Evolutionary conservation across 2,113 vertebrate genomes (phyloP).

Genomic region (Zosterops japonicus): DNA sequence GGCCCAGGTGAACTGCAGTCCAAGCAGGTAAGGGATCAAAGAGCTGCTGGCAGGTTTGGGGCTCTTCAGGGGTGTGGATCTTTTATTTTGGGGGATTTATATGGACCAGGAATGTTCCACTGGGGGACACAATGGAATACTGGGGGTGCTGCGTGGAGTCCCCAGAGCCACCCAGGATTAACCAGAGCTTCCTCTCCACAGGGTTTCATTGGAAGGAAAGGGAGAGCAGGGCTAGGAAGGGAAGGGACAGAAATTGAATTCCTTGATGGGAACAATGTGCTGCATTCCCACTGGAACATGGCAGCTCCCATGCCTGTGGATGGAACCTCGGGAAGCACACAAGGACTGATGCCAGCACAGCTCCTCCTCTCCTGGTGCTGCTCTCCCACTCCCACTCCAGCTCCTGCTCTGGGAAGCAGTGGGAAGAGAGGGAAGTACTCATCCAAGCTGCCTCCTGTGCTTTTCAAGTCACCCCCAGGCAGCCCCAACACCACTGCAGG

Average conservation of each 20-base stretch:
- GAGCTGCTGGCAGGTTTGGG: neutral
- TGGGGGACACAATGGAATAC: neutral
- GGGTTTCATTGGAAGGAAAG: neutral
- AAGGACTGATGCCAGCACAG: neutral
- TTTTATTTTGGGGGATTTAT: neutral
- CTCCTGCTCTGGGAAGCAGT: neutral
- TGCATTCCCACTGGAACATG: neutral
- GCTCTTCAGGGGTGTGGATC: neutral
- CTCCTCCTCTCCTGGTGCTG: neutral
- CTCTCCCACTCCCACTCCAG: neutral
- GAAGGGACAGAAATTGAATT: neutral
- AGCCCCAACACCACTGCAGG: neutral
- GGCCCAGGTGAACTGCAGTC: neutral
- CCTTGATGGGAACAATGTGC: neutral
- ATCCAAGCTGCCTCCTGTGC: neutral
- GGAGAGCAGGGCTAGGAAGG: neutral
- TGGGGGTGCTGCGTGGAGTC: fast-evolving
- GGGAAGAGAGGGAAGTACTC: neutral
- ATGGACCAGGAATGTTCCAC: neutral
- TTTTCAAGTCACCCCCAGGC: neutral
- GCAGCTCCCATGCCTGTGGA: neutral
- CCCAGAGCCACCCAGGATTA: neutral
- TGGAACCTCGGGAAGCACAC: neutral
- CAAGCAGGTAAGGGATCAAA: neutral
- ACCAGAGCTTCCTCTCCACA: neutral